These are phyloP conservation scores for Allolobophora icterica DNA, from an alignment of 2,888 invertebrate genomes.

Conservation along the genomic window DNA sequence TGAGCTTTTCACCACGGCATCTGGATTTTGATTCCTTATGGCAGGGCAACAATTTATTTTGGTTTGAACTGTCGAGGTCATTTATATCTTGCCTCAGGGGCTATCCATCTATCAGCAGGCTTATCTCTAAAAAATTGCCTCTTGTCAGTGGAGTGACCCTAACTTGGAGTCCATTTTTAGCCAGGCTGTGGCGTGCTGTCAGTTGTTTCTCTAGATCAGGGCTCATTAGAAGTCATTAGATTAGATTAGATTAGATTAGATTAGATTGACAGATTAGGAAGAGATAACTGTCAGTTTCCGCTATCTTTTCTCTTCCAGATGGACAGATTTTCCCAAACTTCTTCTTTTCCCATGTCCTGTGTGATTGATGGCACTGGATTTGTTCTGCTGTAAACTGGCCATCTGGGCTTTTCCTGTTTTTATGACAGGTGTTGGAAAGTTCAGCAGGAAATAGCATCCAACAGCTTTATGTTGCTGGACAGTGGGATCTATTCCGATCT, in stretches of 20 bases:
- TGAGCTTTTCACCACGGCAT: background rate
- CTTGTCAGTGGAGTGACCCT: background rate
- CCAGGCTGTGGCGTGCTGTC: background rate
- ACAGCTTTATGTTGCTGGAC: too few relatives aligned
- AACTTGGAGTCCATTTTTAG: background rate
- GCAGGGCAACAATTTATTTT: background rate
- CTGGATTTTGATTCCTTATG: background rate
- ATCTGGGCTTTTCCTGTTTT: background rate
- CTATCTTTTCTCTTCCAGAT: background rate
- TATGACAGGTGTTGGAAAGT: background rate
- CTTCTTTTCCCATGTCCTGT: too few relatives aligned
- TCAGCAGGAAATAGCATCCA: too few relatives aligned
- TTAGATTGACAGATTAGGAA: background rate
- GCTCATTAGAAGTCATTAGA: background rate
- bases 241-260: slow-evolving; percentile 17
- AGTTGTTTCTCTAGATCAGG: too few relatives aligned
- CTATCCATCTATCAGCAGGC: background rate
- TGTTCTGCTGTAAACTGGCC: background rate
- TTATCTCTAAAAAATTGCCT: background rate
- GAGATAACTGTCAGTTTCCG: background rate
- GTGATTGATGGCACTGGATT: background rate
- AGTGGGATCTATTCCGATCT: background rate
- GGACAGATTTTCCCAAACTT: background rate
- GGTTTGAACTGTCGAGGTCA: background rate
- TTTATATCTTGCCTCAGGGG: background rate